Evolutionary conservation across 1,140 invertebrate genomes (phyloP).

Genomic region (Saccostrea cuccullata): DNA sequence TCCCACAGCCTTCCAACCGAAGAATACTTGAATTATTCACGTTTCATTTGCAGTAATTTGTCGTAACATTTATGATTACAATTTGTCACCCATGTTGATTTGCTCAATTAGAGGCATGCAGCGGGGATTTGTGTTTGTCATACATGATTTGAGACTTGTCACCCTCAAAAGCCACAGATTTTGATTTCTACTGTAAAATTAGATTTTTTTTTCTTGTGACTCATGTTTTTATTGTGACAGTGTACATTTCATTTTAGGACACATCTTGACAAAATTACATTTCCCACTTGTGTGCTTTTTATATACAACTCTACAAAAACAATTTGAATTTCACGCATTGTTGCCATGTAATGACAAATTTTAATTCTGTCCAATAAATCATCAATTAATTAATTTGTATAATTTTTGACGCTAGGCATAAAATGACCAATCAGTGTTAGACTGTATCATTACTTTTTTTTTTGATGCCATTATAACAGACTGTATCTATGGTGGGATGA

Average conservation of each 20-base stretch:
- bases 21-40: conserved; percentile 38
- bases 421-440: background rate
- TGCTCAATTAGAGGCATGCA: conserved; percentile 31
- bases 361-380: too few species aligned
- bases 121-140: conserved; percentile 20
- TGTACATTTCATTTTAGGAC: background rate
- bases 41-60: conserved; percentile 37
- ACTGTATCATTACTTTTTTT: background rate
- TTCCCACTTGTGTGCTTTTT: too few species aligned
- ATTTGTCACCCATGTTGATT: conserved; percentile 37
- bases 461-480: too few species aligned
- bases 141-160: conserved; percentile 14
- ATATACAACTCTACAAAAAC: too few species aligned
- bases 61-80: conserved; percentile 38
- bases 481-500: too few species aligned
- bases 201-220: background rate
- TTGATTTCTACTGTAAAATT: conserved; percentile 2
- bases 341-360: too few species aligned
- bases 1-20: conserved; percentile 1
- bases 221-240: conserved; percentile 10
- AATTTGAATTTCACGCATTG: too few species aligned
- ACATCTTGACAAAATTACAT: too few species aligned
- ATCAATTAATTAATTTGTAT: too few species aligned
- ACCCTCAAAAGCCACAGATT: conserved; percentile 23
- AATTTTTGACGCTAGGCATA: too few species aligned